These are phyloP conservation scores for Caenorhabditis doughertyi DNA, from an alignment of 2,888 invertebrate genomes.

Conservation along the genomic window DNA sequence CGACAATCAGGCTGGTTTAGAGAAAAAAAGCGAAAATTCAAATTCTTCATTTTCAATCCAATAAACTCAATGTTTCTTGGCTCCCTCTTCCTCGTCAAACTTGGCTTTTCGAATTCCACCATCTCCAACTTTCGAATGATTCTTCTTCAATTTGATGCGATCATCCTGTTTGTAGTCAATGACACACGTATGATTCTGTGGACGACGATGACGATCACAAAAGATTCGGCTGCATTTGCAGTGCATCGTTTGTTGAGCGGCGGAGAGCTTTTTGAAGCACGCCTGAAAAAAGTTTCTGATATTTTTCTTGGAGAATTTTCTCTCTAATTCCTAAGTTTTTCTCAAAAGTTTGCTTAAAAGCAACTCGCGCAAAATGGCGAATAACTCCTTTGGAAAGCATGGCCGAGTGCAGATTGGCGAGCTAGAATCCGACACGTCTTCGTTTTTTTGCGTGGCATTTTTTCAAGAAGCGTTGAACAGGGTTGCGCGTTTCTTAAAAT, in stretches of 20 bases:
- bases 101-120: slow-evolving; percentile 55
- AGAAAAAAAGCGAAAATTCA: not conserved
- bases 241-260: slow-evolving; percentile 68
- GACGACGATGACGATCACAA: slow-evolving; percentile 71
- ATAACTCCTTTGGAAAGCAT: no score
- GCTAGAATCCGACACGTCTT: no score
- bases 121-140: slow-evolving; percentile 55
- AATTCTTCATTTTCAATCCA: not conserved
- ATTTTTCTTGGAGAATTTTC: no score
- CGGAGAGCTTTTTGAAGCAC: slow-evolving; percentile 70
- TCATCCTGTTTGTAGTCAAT: slow-evolving; percentile 76
- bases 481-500: no score
- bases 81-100: slow-evolving; percentile 25
- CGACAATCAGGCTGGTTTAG: no score
- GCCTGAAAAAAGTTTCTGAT: slow-evolving; percentile 49
- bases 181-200: slow-evolving; percentile 69
- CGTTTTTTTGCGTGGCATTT: no score
- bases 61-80: not conserved
- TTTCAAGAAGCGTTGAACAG: no score
- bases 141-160: slow-evolving; percentile 69
- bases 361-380: no score
- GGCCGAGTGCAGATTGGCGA: no score
- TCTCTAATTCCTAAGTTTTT: no score
- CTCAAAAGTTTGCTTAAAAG: not conserved
- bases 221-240: slow-evolving; percentile 71